A percentile compares a stretch with the other conserved stretches of the same genome.
Evolutionary conservation across 2,797 vertebrate genomes (phyloP).

Genomic region (Sparus aurata): DNA sequence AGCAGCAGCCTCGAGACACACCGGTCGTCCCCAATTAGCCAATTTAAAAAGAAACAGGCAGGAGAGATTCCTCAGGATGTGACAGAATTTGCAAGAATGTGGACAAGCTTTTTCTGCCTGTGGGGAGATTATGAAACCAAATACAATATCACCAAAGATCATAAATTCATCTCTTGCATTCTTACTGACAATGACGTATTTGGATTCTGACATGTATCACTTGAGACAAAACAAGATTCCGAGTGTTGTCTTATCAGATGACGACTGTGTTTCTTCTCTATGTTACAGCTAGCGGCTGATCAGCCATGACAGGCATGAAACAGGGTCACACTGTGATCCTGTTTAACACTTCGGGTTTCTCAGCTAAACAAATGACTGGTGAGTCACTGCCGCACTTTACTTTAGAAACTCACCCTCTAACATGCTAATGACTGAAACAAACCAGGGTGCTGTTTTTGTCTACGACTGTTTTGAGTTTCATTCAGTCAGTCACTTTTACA

Average conservation of each 20-base stretch:
- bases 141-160: not conserved
- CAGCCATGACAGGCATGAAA: not conserved
- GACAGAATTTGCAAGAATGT: conserved; percentile 19
- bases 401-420: conserved; percentile 23
- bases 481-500: not conserved
- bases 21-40: conserved; percentile 54
- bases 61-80: conserved; percentile 24
- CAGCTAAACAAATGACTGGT: not conserved
- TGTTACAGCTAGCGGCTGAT: not conserved
- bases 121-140: conserved; percentile 8
- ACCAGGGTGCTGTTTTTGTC: not conserved
- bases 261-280: not conserved
- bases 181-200: conserved; percentile 20
- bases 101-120: not conserved
- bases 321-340: not conserved
- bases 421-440: conserved; percentile 26
- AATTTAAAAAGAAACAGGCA: conserved; percentile 38
- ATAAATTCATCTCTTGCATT: conserved; percentile 4
- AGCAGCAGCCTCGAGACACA: conserved; percentile 43
- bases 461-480: conserved; percentile 3
- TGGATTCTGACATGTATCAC: conserved; percentile 13
- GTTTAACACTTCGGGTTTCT: not conserved
- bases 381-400: not conserved
- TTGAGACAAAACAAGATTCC: conserved; percentile 19
- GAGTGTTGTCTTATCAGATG: not conserved